A percentile compares a stretch with the other conserved stretches of the same genome.
These are phyloP conservation scores for Felis chaus DNA, from an alignment of 2,113 vertebrate species.

Conservation along the genomic window DNA sequence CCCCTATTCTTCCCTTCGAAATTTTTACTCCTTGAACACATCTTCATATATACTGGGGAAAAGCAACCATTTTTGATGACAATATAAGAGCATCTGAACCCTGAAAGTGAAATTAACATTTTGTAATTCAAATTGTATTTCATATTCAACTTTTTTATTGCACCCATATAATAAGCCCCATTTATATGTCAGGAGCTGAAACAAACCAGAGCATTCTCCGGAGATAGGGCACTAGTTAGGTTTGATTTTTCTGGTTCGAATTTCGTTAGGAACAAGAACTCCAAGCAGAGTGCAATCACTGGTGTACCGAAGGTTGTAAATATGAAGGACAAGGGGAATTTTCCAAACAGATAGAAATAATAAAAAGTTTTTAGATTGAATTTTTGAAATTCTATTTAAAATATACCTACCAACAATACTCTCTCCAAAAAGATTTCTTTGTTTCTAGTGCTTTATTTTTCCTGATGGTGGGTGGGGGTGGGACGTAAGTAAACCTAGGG, in stretches of 20 bases:
- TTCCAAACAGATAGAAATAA: background rate
- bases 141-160: background rate
- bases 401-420: background rate
- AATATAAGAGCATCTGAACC: background rate
- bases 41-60: background rate
- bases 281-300: too few relatives aligned
- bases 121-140: background rate
- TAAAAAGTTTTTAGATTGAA: background rate
- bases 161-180: background rate
- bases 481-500: background rate
- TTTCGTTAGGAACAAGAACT: background rate
- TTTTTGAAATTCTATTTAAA: background rate
- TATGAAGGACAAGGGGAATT: background rate
- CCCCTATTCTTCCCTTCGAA: background rate
- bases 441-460: background rate
- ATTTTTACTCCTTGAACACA: background rate
- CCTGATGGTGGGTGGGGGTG: background rate
- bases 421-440: background rate
- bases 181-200: background rate
- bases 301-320: background rate
- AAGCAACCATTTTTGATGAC: background rate
- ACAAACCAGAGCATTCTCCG: background rate
- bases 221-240: background rate
- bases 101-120: conserved; percentile 13
- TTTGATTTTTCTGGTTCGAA: background rate